Conservation (phyloP, 2,888 invertebrate species). For the Coleophora flavipennella region DNA sequence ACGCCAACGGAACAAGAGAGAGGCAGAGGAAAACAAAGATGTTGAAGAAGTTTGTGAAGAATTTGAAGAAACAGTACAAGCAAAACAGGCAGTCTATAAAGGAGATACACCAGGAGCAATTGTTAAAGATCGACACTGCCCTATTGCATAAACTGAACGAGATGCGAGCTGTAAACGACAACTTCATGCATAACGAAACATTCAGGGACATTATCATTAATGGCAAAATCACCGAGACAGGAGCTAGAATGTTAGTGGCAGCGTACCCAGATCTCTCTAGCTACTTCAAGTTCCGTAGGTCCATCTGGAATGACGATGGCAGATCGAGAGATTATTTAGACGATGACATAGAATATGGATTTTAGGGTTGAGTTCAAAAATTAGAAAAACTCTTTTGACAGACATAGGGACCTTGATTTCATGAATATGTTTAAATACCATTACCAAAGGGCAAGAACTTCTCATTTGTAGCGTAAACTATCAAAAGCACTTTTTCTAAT, state of each 20-base stretch:
- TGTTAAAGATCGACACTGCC: slow-evolving; percentile 35
- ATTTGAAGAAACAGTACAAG: slow-evolving; percentile 42
- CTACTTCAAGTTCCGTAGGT: slow-evolving; percentile 13
- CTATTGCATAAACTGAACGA: slow-evolving; percentile 30
- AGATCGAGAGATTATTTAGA: slow-evolving; percentile 25
- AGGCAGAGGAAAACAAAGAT: slow-evolving; percentile 45
- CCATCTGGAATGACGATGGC: neutral
- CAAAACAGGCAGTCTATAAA: slow-evolving; percentile 41
- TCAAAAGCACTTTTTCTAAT: too few species aligned
- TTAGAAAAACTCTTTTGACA: too few species aligned
- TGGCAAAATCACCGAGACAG: slow-evolving; percentile 31
- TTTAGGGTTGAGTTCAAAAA: slow-evolving; percentile 29
- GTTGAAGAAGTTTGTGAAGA: slow-evolving; percentile 45
- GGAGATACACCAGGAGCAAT: slow-evolving; percentile 36
- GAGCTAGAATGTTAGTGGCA: slow-evolving; percentile 30
- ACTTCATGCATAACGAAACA: slow-evolving; percentile 38
- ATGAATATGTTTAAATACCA: too few species aligned
- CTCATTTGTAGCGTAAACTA: too few species aligned
- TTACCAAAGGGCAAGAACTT: too few species aligned
- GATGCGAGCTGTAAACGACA: slow-evolving; percentile 31
- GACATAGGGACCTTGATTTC: too few species aligned
- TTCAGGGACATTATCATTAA: slow-evolving; percentile 44
- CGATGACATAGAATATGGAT: slow-evolving; percentile 51
- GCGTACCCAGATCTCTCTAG: slow-evolving; percentile 39
- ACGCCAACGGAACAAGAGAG: slow-evolving; percentile 37